Conservation (phyloP, 2,113 vertebrate species). For the Pollachius pollachius region DNA sequence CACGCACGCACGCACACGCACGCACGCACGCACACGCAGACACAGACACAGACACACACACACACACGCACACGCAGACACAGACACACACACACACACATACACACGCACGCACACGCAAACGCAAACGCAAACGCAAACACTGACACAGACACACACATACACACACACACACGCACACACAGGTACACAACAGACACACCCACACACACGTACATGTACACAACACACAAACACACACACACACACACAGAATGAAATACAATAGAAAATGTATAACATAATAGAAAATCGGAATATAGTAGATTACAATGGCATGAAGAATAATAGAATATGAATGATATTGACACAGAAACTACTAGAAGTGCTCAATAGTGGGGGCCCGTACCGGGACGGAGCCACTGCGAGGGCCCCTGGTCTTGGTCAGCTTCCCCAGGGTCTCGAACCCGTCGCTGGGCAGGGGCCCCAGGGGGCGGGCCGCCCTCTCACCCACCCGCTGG, state of each 20-base stretch:
- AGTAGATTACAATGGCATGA: background rate
- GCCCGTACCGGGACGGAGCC: slow-evolving; percentile 80
- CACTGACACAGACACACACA: no score
- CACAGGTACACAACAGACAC: no score
- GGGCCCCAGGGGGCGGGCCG: slow-evolving; percentile 69
- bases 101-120: no score
- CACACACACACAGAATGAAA: background rate
- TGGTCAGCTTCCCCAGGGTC: slow-evolving; percentile 85
- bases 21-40: no score
- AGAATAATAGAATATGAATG: background rate
- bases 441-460: slow-evolving; percentile 81
- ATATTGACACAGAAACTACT: background rate
- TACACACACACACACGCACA: no score
- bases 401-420: slow-evolving; percentile 81
- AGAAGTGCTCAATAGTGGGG: background rate
- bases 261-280: background rate
- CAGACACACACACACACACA: no score
- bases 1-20: background rate
- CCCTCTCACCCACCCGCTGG: slow-evolving; percentile 79
- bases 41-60: no score
- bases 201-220: no score
- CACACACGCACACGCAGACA: no score
- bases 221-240: no score
- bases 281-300: background rate
- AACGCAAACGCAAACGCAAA: no score